phyloP scores from a whole-genome alignment of 2,888 invertebrate species.

The Pseudococcus viburni region DNA sequence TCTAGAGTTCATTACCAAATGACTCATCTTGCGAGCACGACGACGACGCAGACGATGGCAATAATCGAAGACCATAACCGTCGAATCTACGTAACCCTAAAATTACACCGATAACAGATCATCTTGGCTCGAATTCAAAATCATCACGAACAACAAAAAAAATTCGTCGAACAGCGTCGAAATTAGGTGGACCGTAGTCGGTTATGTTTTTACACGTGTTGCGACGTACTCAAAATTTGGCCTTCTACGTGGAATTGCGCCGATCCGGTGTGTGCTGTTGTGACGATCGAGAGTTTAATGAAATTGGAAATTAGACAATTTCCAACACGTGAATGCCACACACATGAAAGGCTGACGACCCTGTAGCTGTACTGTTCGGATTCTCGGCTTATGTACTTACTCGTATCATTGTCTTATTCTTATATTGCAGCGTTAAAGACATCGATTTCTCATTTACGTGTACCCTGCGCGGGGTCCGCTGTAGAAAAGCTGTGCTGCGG shows the following conservation, averaged over 20 bases:
- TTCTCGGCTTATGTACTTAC: neutral
- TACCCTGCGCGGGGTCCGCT: neutral
- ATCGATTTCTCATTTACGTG: constrained; percentile 2
- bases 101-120: neutral
- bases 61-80: neutral
- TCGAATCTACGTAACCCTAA: neutral
- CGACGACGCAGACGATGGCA: neutral
- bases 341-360: neutral
- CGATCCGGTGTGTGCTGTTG: neutral
- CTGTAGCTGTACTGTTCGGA: neutral
- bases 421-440: neutral
- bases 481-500: neutral
- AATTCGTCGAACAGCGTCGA: neutral
- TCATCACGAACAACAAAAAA: neutral
- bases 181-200: neutral
- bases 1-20: neutral
- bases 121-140: constrained; percentile 16
- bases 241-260: no score
- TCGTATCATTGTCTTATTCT: constrained; percentile 15
- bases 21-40: neutral
- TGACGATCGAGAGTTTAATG: neutral
- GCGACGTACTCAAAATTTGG: neutral
- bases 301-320: constrained; percentile 21
- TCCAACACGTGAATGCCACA: constrained; percentile 2
- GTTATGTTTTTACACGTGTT: constrained; percentile 15